Conservation (phyloP, 1,140 invertebrate genomes). For the Monomorium pharaonis region DNA sequence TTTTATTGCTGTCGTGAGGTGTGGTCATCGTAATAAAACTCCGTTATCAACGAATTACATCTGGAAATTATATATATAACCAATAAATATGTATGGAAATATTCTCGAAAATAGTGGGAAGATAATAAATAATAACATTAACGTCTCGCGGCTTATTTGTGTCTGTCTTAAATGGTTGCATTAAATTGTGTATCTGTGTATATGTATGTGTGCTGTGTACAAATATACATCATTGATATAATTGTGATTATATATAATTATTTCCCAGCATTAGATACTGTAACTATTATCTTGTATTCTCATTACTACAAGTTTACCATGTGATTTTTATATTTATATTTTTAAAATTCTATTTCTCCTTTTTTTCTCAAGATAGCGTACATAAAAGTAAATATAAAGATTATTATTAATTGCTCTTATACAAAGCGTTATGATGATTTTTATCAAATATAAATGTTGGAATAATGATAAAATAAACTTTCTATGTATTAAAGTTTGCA, state of each 20-base stretch:
- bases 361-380: not conserved
- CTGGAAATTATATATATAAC: no score
- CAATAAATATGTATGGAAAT: constrained; percentile 1
- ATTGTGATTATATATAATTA: not conserved
- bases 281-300: not conserved
- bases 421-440: not conserved
- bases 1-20: not conserved
- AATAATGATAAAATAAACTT: not conserved
- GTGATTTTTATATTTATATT: not conserved
- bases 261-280: not conserved
- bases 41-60: not conserved
- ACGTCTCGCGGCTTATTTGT: not conserved
- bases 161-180: not conserved
- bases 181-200: not conserved
- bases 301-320: not conserved
- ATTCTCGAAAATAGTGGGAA: not conserved
- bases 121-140: not conserved
- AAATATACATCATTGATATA: not conserved
- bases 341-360: not conserved
- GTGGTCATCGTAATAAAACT: not conserved
- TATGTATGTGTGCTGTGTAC: no score
- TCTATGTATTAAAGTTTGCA: not conserved
- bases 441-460: not conserved
- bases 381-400: not conserved
- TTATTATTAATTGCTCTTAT: not conserved